A percentile compares a stretch with the other conserved stretches of the same genome.
Conservation (phyloP, 2,888 invertebrate genomes). For the Hydrotaea diabolus region DNA sequence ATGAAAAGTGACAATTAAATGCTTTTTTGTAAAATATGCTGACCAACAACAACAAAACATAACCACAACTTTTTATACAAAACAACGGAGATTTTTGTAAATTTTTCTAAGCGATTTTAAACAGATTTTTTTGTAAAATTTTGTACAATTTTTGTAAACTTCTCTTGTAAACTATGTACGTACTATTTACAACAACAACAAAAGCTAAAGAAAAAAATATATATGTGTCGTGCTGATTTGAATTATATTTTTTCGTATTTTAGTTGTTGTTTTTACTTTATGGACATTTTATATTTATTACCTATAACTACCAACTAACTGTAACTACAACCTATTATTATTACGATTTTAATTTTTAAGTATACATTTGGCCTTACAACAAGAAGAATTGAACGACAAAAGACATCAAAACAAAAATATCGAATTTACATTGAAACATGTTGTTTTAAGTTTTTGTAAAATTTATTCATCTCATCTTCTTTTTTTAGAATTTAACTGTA, state of each 20-base stretch:
- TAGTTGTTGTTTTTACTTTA: conserved; percentile 7
- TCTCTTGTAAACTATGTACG: conserved; percentile 6
- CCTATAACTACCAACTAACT: not conserved
- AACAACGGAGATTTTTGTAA: conserved; percentile 52
- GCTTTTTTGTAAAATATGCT: conserved; percentile 65
- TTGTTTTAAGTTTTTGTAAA: not conserved
- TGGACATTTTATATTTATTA: conserved; percentile 47
- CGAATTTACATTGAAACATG: too few relatives aligned
- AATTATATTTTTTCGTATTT: not conserved
- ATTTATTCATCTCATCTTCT: not conserved
- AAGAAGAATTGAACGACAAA: not conserved
- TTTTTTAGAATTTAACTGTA: not conserved
- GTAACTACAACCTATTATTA: too few relatives aligned
- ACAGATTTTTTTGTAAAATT: conserved; percentile 48
- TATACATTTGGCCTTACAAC: not conserved
- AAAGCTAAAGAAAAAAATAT: conserved; percentile 24
- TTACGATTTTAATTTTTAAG: too few relatives aligned
- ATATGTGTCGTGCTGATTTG: conserved; percentile 35
- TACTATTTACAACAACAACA: conserved; percentile 18
- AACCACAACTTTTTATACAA: conserved; percentile 53
- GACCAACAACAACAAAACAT: not conserved
- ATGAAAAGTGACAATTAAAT: conserved; percentile 37
- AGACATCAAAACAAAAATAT: not conserved
- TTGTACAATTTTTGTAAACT: conserved; percentile 57
- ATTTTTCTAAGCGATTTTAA: conserved; percentile 57